Percentiles rank a stretch among this genome's conserved stretches.
Evolutionary conservation across 2,888 invertebrate genomes (phyloP).

Genomic region (Alsophila aescularia): DNA sequence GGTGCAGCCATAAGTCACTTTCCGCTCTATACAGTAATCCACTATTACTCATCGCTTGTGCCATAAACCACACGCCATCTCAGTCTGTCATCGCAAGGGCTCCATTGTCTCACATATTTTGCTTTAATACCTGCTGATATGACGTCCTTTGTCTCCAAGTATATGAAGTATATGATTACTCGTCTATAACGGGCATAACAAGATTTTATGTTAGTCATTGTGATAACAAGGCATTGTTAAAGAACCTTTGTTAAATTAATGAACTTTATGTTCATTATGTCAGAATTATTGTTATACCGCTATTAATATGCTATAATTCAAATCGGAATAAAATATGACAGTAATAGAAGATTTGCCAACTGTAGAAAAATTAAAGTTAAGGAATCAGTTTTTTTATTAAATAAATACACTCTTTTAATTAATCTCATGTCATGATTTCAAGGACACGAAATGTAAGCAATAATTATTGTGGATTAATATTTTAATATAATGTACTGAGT

Average conservation of each 20-base stretch:
- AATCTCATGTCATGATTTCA: too few species aligned
- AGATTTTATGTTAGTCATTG: not conserved
- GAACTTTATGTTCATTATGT: not conserved
- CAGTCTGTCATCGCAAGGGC: not conserved
- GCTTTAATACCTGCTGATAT: conserved; percentile 8
- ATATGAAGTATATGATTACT: not conserved
- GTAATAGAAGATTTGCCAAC: too few species aligned
- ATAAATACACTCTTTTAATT: too few species aligned
- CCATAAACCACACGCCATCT: not conserved
- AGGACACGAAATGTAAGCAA: too few species aligned
- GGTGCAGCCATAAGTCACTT: too few species aligned
- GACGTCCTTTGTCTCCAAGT: not conserved
- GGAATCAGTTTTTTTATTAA: too few species aligned
- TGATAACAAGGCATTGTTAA: conserved; percentile 1
- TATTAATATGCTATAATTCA: too few species aligned
- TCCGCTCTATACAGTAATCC: too few species aligned
- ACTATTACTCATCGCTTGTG: not conserved
- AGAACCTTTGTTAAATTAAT: not conserved
- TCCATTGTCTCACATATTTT: conserved; percentile 11
- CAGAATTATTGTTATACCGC: not conserved
- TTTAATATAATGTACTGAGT: too few species aligned
- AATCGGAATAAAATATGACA: too few species aligned
- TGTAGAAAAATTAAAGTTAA: too few species aligned
- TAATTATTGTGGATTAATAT: too few species aligned
- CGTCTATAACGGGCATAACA: not conserved